Percentiles rank a stretch among this genome's conserved stretches.
Evolutionary conservation across 1,140 invertebrate species (phyloP).

Genomic region (Anthonomus grandis): DNA sequence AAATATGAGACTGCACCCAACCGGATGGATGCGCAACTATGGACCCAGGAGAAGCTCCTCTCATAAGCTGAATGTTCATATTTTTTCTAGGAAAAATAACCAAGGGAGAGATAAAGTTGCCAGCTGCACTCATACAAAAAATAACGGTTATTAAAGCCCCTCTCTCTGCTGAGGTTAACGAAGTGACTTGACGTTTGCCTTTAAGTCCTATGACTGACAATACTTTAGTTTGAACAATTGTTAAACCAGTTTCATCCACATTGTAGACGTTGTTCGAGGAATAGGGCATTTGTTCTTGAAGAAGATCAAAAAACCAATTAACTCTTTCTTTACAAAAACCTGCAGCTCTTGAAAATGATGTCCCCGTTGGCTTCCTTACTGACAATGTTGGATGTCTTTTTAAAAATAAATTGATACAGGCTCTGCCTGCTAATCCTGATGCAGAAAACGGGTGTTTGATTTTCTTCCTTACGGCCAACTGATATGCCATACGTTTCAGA

Average conservation of each 20-base stretch:
- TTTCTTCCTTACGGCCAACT: slow-evolving; percentile 10
- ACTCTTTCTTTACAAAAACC: slow-evolving; percentile 14
- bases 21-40: slow-evolving; percentile 39
- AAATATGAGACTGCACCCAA: slow-evolving; percentile 34
- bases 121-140: slow-evolving; percentile 39
- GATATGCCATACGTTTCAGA: slow-evolving; percentile 8
- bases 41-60: slow-evolving; percentile 41
- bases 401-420: slow-evolving; percentile 1
- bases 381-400: neutral
- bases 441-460: slow-evolving; percentile 7
- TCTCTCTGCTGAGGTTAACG: slow-evolving; percentile 40
- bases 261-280: slow-evolving; percentile 43
- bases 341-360: slow-evolving; percentile 4
- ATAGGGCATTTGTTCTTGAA: slow-evolving; percentile 28
- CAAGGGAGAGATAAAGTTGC: slow-evolving; percentile 43
- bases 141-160: slow-evolving; percentile 35
- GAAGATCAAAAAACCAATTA: slow-evolving; percentile 14
- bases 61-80: slow-evolving; percentile 38
- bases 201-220: slow-evolving; percentile 35
- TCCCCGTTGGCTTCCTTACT: slow-evolving; percentile 11
- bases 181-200: slow-evolving; percentile 42
- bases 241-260: slow-evolving; percentile 45
- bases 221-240: slow-evolving; percentile 41
- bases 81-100: slow-evolving; percentile 46
- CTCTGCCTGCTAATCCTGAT: slow-evolving; percentile 3